A percentile compares a stretch with the other conserved stretches of the same genome.
Conservation (phyloP, 2,888 invertebrate species). For the Netelia inedita region DNA sequence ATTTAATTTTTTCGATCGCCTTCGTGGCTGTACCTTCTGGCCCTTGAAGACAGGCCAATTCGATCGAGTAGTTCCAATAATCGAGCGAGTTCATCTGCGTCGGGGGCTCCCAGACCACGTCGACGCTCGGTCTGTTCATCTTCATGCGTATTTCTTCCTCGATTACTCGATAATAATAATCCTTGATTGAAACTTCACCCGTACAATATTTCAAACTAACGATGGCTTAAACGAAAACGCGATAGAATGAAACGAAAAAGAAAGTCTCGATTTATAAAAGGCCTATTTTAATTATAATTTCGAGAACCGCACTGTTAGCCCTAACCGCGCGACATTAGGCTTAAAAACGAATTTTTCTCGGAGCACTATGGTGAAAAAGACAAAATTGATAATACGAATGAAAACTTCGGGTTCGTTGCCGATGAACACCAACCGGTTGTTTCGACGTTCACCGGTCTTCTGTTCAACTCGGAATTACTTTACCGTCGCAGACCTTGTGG, state of each 20-base stretch:
- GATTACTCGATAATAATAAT: constrained; percentile 46
- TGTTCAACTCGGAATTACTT: constrained; percentile 77
- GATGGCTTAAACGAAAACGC: too few relatives aligned
- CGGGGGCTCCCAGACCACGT: constrained; percentile 83
- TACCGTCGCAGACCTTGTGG: constrained; percentile 76
- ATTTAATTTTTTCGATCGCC: background rate
- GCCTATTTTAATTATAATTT: too few relatives aligned
- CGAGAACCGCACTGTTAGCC: constrained; percentile 27
- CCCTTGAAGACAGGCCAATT: constrained; percentile 92
- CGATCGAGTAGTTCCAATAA: constrained; percentile 94
- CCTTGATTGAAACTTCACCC: constrained; percentile 35
- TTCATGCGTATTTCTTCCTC: constrained; percentile 64
- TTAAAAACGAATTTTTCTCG: constrained; percentile 19
- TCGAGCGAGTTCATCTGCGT: constrained; percentile 90
- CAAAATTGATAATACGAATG: constrained; percentile 13
- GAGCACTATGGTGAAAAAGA: background rate
- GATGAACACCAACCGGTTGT: constrained; percentile 77
- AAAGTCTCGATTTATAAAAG: too few relatives aligned
- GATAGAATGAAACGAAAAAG: too few relatives aligned
- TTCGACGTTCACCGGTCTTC: constrained; percentile 80
- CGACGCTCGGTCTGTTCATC: constrained; percentile 82
- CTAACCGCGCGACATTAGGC: constrained; percentile 39
- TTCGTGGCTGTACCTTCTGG: constrained; percentile 88
- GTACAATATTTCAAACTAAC: background rate
- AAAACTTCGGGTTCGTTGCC: constrained; percentile 8